Conservation (phyloP, 1,140 invertebrate genomes). For the Dermatophagoides farinae region DNA sequence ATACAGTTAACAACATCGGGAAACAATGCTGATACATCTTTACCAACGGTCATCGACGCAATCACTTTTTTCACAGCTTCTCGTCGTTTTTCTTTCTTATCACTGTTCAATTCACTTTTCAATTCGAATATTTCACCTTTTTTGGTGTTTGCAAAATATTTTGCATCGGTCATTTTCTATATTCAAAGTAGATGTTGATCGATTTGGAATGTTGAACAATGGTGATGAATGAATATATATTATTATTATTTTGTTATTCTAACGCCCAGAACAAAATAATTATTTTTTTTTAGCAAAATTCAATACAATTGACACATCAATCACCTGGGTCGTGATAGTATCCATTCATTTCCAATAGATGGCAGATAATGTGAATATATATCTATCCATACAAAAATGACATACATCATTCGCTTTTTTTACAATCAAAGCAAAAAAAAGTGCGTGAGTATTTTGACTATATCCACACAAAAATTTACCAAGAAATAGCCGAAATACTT, state of each 20-base stretch:
- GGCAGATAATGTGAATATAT: not conserved
- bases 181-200: not conserved
- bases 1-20: constrained; percentile 99
- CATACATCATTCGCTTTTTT: too few relatives aligned
- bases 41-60: constrained; percentile 98
- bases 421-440: too few relatives aligned
- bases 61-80: constrained; percentile 99
- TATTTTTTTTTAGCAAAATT: not conserved
- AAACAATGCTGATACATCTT: constrained; percentile 63
- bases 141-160: constrained; percentile 99
- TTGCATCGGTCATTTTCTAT: constrained; percentile 85
- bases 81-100: constrained; percentile 99
- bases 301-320: not conserved
- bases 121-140: constrained; percentile 97
- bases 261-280: not conserved
- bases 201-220: not conserved
- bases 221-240: not conserved
- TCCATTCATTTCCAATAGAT: not conserved
- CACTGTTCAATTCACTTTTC: constrained; percentile 96
- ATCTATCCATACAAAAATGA: not conserved
- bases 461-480: too few relatives aligned
- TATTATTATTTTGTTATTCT: not conserved
- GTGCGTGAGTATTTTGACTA: too few relatives aligned
- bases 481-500: too few relatives aligned
- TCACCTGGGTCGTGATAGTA: not conserved